phyloP scores from a whole-genome alignment of 2,888 invertebrate genomes.

The Drosophila peninsularis region DNA sequence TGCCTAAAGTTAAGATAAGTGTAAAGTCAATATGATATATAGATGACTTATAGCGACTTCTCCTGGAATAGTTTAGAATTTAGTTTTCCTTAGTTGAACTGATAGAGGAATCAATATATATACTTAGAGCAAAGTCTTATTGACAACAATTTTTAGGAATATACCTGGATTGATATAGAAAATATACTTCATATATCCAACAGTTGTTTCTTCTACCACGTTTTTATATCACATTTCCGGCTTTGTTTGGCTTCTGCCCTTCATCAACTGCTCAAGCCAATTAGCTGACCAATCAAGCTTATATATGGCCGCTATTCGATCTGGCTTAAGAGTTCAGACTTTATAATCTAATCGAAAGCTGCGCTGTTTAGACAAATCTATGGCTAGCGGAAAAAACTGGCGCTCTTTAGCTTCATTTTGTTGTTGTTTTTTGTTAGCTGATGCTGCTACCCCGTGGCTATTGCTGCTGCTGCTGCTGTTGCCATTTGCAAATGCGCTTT shows the following conservation, averaged over 20 bases:
- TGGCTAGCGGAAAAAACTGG: constrained; percentile 24
- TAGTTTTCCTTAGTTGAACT: too few species aligned
- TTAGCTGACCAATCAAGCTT: constrained; percentile 42
- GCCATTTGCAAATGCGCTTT: constrained; percentile 75
- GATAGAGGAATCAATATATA: too few species aligned
- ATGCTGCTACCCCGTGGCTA: background rate
- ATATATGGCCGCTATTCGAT: constrained; percentile 19
- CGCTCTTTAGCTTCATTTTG: constrained; percentile 13
- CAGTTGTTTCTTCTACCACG: too few species aligned
- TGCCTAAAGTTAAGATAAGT: background rate
- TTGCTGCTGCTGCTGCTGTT: constrained; percentile 10
- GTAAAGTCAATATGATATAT: too few species aligned
- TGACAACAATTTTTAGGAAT: too few species aligned
- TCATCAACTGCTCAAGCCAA: constrained; percentile 4
- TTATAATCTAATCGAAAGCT: constrained; percentile 42
- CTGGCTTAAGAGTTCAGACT: constrained; percentile 6
- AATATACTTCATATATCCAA: too few species aligned
- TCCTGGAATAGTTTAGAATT: too few species aligned
- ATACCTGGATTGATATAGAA: too few species aligned
- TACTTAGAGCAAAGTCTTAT: too few species aligned
- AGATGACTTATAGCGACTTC: too few species aligned
- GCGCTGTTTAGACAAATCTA: constrained; percentile 27
- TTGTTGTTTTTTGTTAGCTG: constrained; percentile 1
- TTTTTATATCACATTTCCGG: constrained; percentile 2
- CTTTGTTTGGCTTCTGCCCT: background rate